Evolutionary conservation across 2,797 vertebrate genomes (phyloP).

Genomic region (Oreochromis mossambicus): DNA sequence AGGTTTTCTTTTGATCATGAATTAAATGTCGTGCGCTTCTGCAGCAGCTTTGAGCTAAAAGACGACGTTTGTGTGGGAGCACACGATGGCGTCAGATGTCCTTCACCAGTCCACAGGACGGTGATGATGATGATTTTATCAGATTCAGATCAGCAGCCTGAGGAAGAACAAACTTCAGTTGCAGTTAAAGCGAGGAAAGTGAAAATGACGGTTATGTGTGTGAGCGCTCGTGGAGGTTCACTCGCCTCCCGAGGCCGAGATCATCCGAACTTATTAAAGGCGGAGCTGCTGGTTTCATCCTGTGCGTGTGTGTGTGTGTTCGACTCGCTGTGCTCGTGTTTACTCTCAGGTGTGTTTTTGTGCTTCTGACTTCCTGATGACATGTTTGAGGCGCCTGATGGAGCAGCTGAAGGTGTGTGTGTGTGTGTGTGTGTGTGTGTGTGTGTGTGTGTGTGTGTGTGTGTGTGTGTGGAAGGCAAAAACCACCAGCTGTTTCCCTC

Average conservation of each 20-base stretch:
- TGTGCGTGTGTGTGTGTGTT: neutral
- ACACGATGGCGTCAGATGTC: neutral
- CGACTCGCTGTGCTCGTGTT: neutral
- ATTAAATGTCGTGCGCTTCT: neutral
- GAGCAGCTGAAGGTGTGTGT: neutral
- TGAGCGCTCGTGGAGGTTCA: neutral
- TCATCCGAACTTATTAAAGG: neutral
- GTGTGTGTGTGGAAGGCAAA: neutral
- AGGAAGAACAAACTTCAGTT: neutral
- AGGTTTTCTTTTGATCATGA: neutral
- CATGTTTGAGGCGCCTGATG: too few relatives aligned
- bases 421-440: accelerated
- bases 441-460: neutral
- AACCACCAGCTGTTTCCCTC: accelerated
- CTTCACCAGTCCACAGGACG: accelerated
- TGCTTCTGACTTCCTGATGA: too few relatives aligned
- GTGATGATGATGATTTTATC: neutral
- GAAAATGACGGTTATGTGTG: accelerated
- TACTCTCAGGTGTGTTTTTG: too few relatives aligned
- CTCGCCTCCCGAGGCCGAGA: neutral
- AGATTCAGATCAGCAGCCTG: neutral
- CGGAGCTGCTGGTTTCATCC: accelerated
- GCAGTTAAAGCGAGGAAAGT: neutral
- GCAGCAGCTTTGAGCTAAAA: neutral
- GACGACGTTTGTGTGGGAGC: neutral